Base-by-base conservation (phyloP, 2,888 invertebrate genomes). In the Dryobotodes eremita region DNA sequence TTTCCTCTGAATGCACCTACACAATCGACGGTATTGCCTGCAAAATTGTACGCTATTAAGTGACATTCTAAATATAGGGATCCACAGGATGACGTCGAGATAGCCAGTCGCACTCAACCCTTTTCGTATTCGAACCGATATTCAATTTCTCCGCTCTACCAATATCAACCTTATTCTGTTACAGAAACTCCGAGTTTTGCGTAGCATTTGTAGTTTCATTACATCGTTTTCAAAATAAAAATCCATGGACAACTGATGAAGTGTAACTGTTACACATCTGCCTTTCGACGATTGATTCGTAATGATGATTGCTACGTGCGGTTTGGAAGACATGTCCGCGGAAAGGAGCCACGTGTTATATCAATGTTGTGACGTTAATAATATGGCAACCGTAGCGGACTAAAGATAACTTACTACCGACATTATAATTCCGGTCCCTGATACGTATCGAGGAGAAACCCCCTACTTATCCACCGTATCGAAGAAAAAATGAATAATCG, bases 1-100 rank as follows among this genome's bases (percentile, higher is more conserved):
- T 96, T 96, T 95, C 95, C 96, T 96, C 92, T 95, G 95, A 95
- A 94, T 95, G 95, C 95, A 94, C 93, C 94, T 91, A 94, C 94
- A 96, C 96, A 96, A 96, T 96, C 94, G 94, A 92, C 93, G 92
- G 91, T 95, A 95, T 95, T 95, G 94, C 94, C 93, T 92, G 94
- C 95, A 94, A 95, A 96, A 96, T 96, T 95, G 96, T 94, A 92
- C 93, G 93, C 95, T 94, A 96, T 96, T 96, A 96, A 95, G 94
- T 96, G 95, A 95, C 95, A 93, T 94, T 95, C 96, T 96, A 96
- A 96, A 96, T 96, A 95, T 95, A 95, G 94, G 93, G 92, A 95
- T 95, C 93, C 91, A 91, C 88, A 91, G 92, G 91, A 93, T 93
- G 94, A 94, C 93, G 93, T 90, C 89, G 91, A 92, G 92, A 93